Evolutionary conservation across 2,888 invertebrate species (phyloP).

Genomic region (Coecobrya sp.): DNA sequence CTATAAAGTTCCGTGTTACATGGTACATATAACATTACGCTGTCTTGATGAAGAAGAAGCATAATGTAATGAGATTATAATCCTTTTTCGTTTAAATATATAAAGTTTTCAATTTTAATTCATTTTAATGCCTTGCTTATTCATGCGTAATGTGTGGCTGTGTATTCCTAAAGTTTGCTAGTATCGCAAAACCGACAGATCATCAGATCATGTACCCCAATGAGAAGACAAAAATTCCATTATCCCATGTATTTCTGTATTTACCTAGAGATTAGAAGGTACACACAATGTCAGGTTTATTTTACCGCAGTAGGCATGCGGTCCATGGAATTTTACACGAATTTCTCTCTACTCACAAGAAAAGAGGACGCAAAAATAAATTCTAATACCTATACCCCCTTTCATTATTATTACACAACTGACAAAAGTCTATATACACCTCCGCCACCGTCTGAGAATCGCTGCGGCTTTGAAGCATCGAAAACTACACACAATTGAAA

Average conservation of each 20-base stretch:
- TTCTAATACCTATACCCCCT: neutral
- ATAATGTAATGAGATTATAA: too few relatives aligned
- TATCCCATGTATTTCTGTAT: neutral
- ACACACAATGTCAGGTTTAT: neutral
- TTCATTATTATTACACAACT: neutral
- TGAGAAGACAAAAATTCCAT: neutral
- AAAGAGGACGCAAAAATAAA: neutral
- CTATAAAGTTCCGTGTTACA: too few relatives aligned
- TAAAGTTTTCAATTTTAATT: too few relatives aligned
- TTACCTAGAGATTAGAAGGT: neutral
- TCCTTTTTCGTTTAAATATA: too few relatives aligned
- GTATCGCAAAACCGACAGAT: neutral
- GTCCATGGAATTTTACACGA: neutral
- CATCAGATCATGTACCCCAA: neutral
- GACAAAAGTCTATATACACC: neutral
- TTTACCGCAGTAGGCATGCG: slow-evolving; percentile 6
- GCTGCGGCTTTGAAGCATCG: neutral
- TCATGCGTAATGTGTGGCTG: neutral
- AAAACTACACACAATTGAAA: neutral
- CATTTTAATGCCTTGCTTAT: too few relatives aligned
- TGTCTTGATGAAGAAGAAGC: too few relatives aligned
- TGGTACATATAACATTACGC: too few relatives aligned
- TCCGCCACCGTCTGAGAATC: neutral
- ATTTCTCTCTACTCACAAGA: too few relatives aligned
- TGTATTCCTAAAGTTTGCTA: neutral